A percentile compares a stretch with the other conserved stretches of the same genome.
Evolutionary conservation across 2,888 invertebrate species (phyloP).

Genomic region (Invenusta paracnida): DNA sequence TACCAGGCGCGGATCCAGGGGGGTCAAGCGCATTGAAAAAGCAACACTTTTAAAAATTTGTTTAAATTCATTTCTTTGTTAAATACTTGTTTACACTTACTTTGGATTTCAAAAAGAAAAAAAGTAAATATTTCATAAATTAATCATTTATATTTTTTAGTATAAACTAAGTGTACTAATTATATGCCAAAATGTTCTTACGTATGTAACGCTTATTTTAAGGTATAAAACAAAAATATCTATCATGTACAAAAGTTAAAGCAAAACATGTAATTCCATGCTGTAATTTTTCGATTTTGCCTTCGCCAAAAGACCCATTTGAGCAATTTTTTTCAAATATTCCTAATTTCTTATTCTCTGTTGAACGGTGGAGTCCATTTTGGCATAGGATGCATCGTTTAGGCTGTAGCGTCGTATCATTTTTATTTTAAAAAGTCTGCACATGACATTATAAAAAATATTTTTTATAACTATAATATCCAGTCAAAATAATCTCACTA

Average conservation of each 20-base stretch:
- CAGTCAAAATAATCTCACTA: no score
- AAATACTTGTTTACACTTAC: neutral
- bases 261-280: neutral
- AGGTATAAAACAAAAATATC: neutral
- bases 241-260: neutral
- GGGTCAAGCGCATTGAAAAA: no score
- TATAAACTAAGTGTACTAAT: neutral
- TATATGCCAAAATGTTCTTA: neutral
- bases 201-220: neutral
- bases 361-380: neutral
- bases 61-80: neutral
- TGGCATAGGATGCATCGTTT: neutral
- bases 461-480: neutral
- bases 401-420: neutral
- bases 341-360: neutral
- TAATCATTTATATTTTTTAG: neutral
- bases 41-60: no score
- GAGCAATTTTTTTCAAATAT: neutral
- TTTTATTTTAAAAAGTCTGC: neutral
- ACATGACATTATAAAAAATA: neutral
- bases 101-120: neutral
- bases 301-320: neutral
- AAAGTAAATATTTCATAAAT: neutral
- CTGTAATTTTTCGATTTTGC: neutral
- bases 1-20: no score